phyloP scores from a whole-genome alignment of 2,113 vertebrate species.

The Otolemur garnettii region DNA sequence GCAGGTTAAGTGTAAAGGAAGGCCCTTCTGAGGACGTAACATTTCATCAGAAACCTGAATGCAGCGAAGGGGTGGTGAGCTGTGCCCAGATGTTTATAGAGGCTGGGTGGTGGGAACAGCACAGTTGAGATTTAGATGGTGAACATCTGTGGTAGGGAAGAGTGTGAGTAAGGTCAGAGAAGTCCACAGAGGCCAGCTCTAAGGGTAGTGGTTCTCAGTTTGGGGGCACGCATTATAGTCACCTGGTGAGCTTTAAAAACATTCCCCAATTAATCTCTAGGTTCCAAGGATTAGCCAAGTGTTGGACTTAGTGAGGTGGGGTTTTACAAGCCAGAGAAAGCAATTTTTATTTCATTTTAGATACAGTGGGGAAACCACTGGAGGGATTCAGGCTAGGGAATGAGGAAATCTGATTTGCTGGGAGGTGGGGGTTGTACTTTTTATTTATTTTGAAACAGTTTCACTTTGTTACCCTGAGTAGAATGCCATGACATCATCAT shows the following conservation, averaged over 20 bases:
- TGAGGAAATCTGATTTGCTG: background rate
- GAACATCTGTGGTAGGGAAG: too few relatives aligned
- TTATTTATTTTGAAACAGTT: too few relatives aligned
- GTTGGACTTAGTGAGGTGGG: background rate
- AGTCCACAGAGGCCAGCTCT: background rate
- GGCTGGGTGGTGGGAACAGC: background rate
- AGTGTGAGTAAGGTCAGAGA: background rate
- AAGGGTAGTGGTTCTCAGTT: background rate
- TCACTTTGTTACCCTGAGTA: too few relatives aligned
- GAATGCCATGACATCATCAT: too few relatives aligned
- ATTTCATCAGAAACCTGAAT: background rate
- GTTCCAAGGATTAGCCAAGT: background rate
- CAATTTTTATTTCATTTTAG: background rate
- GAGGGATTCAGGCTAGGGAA: background rate
- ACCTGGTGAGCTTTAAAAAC: background rate
- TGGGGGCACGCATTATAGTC: background rate
- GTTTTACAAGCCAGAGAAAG: background rate
- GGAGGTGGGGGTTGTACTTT: too few relatives aligned
- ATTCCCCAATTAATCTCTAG: background rate
- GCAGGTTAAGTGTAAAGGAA: background rate
- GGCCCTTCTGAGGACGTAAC: background rate
- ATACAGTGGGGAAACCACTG: background rate
- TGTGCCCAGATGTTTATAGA: background rate
- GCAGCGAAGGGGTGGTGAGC: background rate
- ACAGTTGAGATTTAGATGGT: background rate